phyloP scores from a whole-genome alignment of 2,113 vertebrate genomes.

The Rhizomys pruinosus region DNA sequence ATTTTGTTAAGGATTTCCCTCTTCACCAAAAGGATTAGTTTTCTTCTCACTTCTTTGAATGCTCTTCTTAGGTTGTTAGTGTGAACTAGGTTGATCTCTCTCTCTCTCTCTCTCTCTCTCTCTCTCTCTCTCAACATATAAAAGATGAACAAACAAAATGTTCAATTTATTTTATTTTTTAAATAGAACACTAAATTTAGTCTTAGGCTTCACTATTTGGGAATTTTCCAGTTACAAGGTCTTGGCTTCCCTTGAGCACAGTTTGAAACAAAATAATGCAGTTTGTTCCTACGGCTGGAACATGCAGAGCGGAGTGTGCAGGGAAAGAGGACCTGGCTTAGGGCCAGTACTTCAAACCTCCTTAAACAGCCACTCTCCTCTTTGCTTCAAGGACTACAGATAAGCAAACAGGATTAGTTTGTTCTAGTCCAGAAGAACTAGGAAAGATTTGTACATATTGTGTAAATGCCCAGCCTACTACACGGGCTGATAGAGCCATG shows the following conservation, averaged over 20 bases:
- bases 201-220: slow-evolving; percentile 82
- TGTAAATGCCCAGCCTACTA: not conserved
- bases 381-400: slow-evolving; percentile 74
- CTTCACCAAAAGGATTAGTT: slow-evolving; percentile 71
- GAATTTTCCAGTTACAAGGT: slow-evolving; percentile 87
- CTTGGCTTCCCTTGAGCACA: slow-evolving; percentile 88
- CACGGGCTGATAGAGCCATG: not conserved
- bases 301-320: slow-evolving; percentile 84
- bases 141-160: slow-evolving; percentile 80
- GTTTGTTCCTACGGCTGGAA: slow-evolving; percentile 87
- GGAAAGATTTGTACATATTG: slow-evolving; percentile 59
- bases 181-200: slow-evolving; percentile 82
- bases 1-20: slow-evolving; percentile 77
- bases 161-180: slow-evolving; percentile 80
- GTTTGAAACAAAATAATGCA: slow-evolving; percentile 88
- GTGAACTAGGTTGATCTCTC: slow-evolving; percentile 75
- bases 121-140: slow-evolving; percentile 63
- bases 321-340: slow-evolving; percentile 82
- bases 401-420: slow-evolving; percentile 75
- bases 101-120: slow-evolving; percentile 60
- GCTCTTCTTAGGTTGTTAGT: slow-evolving; percentile 68
- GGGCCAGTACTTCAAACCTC: slow-evolving; percentile 84
- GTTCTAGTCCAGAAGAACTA: slow-evolving; percentile 66
- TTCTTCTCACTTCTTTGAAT: slow-evolving; percentile 75
- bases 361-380: slow-evolving; percentile 81